phyloP scores from a whole-genome alignment of 2,888 invertebrate species.

The Morpho achilles region DNA sequence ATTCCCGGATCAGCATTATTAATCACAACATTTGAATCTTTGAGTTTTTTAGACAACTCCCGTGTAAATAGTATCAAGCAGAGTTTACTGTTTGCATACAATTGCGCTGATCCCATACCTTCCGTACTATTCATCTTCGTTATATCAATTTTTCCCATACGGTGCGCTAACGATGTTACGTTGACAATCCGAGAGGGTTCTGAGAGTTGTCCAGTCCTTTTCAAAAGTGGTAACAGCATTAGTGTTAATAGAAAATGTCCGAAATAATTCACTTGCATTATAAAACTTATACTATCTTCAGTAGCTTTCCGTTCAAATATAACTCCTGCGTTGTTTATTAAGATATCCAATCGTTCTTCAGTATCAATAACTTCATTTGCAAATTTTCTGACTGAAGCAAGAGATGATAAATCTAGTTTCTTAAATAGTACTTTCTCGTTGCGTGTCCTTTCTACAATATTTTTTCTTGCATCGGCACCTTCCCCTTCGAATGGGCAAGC shows the following conservation, averaged over 20 bases:
- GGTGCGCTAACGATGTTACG: conserved; percentile 85
- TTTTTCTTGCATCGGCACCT: conserved; percentile 60
- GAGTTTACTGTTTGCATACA: conserved; percentile 82
- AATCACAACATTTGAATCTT: conserved; percentile 82
- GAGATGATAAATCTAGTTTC: conserved; percentile 84
- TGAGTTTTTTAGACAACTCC: conserved; percentile 82
- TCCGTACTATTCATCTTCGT: conserved; percentile 79
- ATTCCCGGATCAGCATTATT: conserved; percentile 90
- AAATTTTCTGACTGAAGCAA: conserved; percentile 45
- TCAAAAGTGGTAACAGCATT: conserved; percentile 87
- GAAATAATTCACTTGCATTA: conserved; percentile 95
- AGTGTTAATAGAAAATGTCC: conserved; percentile 94
- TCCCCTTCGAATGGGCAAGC: conserved; percentile 53
- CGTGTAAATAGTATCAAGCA: conserved; percentile 83
- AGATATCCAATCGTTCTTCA: conserved; percentile 82
- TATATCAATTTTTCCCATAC: conserved; percentile 81
- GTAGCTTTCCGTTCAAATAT: conserved; percentile 72
- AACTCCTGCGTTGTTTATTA: conserved; percentile 93
- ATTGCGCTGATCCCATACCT: conserved; percentile 48
- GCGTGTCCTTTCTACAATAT: conserved; percentile 79
- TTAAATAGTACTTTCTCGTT: conserved; percentile 83
- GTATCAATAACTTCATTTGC: conserved; percentile 24
- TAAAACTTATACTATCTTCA: conserved; percentile 88
- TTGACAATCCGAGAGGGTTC: conserved; percentile 85
- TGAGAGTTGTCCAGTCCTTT: conserved; percentile 64